phyloP scores from a whole-genome alignment of 1,140 invertebrate species.

The Aphaenogaster floridana region DNA sequence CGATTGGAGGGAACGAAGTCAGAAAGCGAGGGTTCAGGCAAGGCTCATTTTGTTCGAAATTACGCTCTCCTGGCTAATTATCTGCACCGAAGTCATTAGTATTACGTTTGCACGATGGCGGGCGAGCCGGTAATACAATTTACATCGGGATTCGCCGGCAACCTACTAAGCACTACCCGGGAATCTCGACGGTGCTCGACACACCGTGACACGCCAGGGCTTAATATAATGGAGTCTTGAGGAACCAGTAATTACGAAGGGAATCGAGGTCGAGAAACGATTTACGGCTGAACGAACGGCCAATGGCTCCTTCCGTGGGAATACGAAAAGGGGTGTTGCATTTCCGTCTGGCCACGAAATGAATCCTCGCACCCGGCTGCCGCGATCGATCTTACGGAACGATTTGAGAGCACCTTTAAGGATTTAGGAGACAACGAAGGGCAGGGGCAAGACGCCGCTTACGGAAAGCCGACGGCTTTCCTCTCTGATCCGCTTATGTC shows the following conservation, averaged over 20 bases:
- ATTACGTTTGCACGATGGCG: constrained; percentile 63
- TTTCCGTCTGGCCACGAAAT: constrained; percentile 53
- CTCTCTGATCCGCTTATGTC: constrained; percentile 49
- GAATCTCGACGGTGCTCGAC: constrained; percentile 67
- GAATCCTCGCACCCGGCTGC: constrained; percentile 43
- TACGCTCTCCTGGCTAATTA: constrained; percentile 65
- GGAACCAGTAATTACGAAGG: constrained; percentile 72
- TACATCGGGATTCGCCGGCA: constrained; percentile 44
- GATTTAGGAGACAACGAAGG: constrained; percentile 59
- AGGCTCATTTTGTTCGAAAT: constrained; percentile 49
- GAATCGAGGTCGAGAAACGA: constrained; percentile 73
- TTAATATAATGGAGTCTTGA: constrained; percentile 72
- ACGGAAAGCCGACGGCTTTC: constrained; percentile 27
- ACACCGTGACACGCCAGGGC: constrained; percentile 65
- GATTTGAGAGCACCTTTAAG: constrained; percentile 48
- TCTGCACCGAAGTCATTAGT: constrained; percentile 63
- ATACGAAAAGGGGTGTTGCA: constrained; percentile 58
- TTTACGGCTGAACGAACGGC: constrained; percentile 69
- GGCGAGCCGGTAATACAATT: constrained; percentile 66
- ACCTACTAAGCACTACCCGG: constrained; percentile 50
- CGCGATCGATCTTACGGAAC: constrained; percentile 58
- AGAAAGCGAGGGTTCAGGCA: constrained; percentile 25
- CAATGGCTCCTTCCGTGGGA: constrained; percentile 60
- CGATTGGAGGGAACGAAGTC: neutral
- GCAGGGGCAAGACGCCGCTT: constrained; percentile 30